phyloP scores from a whole-genome alignment of 2,113 vertebrate genomes.

The Noturus placidus region DNA sequence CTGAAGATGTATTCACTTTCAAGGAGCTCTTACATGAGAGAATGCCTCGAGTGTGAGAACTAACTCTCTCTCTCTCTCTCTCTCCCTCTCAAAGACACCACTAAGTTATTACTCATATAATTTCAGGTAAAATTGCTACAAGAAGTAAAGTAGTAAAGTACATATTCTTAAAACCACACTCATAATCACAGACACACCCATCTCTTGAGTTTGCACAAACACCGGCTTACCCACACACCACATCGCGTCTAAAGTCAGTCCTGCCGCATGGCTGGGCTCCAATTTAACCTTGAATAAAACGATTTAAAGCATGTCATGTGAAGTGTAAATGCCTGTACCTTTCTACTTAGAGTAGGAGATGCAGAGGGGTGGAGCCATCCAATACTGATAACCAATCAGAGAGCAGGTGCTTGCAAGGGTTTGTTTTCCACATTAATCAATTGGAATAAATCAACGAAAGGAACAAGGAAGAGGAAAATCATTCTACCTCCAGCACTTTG shows the following conservation, averaged over 20 bases:
- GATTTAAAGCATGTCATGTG: not conserved
- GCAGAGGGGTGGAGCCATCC: conserved; percentile 1
- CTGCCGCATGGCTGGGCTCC: not conserved
- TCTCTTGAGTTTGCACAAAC: not conserved
- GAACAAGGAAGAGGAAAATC: not conserved
- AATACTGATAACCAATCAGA: not conserved
- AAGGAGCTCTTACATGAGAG: not conserved
- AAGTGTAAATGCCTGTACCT: not conserved
- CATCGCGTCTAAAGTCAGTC: conserved; percentile 14
- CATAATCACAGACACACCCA: conserved; percentile 18
- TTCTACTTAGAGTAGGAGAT: not conserved
- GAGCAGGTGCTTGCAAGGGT: not conserved
- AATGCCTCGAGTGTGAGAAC: not conserved
- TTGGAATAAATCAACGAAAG: not conserved
- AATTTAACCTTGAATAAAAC: not conserved
- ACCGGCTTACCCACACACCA: not conserved
- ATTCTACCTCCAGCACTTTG: conserved; percentile 91
- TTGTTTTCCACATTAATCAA: not conserved
- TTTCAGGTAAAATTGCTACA: not conserved
- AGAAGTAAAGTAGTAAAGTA: not conserved
- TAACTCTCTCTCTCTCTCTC: not conserved
- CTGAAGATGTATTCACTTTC: not conserved
- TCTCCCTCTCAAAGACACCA: not conserved
- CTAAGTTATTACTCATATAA: conserved; percentile 12
- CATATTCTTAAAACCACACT: not conserved